Percentiles rank a stretch among this genome's conserved stretches.
These are phyloP conservation scores for Squalus acanthias DNA, from an alignment of 2,797 vertebrate genomes.

Conservation along the genomic window DNA sequence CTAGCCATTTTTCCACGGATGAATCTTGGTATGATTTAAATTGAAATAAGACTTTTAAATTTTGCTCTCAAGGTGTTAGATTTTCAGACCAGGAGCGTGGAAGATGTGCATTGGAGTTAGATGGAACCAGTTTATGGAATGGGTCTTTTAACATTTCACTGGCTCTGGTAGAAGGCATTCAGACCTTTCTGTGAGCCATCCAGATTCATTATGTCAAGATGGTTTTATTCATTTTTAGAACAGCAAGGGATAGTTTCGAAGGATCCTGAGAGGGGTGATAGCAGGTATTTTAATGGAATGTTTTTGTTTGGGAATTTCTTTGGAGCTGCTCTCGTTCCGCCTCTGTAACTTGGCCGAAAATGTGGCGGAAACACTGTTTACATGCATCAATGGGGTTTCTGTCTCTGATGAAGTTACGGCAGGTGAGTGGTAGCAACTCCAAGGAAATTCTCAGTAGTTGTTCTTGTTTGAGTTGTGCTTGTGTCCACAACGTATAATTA, in stretches of 20 bases:
- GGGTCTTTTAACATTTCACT: neutral
- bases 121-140: neutral
- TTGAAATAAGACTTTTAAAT: neutral
- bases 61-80: neutral
- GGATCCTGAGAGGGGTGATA: neutral
- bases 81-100: neutral
- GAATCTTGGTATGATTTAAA: neutral
- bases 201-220: neutral
- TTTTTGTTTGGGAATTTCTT: neutral
- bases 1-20: neutral
- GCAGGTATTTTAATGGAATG: neutral
- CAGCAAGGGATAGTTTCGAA: neutral
- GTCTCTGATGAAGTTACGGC: neutral
- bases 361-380: neutral
- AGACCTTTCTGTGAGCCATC: neutral
- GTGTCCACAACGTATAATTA: neutral
- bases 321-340: neutral
- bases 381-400: neutral
- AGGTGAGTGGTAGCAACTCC: neutral
- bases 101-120: neutral
- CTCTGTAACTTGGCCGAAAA: neutral
- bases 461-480: neutral
- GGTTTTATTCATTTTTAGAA: neutral
- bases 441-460: neutral
- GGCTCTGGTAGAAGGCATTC: neutral